Evolutionary conservation across 2,113 vertebrate genomes (phyloP), one percentile per base, ranked within the genome.

Genomic region (Azemiops feae): DNA sequence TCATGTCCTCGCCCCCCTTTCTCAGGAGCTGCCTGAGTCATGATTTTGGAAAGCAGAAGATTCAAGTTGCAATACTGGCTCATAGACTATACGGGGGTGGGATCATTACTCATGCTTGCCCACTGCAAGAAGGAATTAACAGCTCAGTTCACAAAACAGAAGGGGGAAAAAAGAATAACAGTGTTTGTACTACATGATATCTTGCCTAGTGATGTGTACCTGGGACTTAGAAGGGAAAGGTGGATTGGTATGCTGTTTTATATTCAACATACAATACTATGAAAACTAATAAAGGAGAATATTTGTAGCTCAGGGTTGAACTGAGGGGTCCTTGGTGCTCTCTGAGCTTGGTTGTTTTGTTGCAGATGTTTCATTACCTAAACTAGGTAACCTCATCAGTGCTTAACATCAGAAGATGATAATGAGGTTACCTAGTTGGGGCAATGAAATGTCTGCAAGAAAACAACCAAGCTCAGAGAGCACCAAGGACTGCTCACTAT

Each of bases 51-150:
- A 53, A 30, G 34, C 20, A 16, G 85, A 86, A 27, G 30, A 34
- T 30, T 50, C 11, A 4, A 20, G 27, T 50, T n/a, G 27, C 45
- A 23, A 7, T 5, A 10, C 20, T 3, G 8, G 20, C 30, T 9
- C 39, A 52, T 22, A 9, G n/a, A 0, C 12, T 10, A 52, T 23
- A 25, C 12, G 30, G 54, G 53, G 57, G 86, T 22, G 50, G 45
- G 20, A 7, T 18, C 1, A 16, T 74, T 0, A 0, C 23, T 14
- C n/a, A 54, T 12, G 20, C 57, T 1, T 4, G 3, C 0, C 5
- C 20, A 85, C 0, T 39, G 0, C 81, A 25, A 0, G 22, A 55
- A 91, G 88, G 87, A 2, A 58, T 81, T 0, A 58, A 81, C 34
- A 81, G 74, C 74, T 43, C 74, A 81, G 74, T 43, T 81, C 74